Evolutionary conservation across 2,888 invertebrate genomes (phyloP).

Genomic region (Brenthis hecate): DNA sequence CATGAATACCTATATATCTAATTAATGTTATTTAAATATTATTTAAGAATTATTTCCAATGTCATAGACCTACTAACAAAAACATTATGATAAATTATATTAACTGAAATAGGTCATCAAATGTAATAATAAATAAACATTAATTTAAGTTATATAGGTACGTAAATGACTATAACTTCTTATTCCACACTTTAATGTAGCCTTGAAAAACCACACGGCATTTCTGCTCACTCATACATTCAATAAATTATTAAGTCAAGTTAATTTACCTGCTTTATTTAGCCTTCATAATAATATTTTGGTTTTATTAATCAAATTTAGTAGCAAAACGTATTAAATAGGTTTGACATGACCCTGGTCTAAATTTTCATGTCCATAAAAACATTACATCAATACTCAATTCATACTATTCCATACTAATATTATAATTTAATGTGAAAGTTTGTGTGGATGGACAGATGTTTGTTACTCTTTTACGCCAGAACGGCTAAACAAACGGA

Average conservation of each 20-base stretch:
- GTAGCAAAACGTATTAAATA: background rate
- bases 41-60: background rate
- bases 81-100: background rate
- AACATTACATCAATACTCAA: no score
- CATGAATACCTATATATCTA: background rate
- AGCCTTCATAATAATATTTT: background rate
- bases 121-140: conserved; percentile 11
- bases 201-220: conserved; percentile 25
- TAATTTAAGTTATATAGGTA: conserved; percentile 17
- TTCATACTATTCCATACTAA: no score
- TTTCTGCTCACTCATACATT: conserved; percentile 13
- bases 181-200: conserved; percentile 14
- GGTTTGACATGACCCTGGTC: background rate
- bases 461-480: no score
- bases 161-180: conserved; percentile 9
- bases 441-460: no score
- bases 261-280: conserved; percentile 3
- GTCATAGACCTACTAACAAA: background rate
- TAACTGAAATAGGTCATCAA: background rate
- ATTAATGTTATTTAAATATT: no score
- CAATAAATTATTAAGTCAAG: conserved; percentile 16
- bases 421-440: no score
- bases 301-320: background rate
- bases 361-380: no score
- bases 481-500: no score